A percentile compares a stretch with the other conserved stretches of the same genome.
Conservation (phyloP, 1,140 invertebrate genomes). For the Bombus sibiricus region DNA sequence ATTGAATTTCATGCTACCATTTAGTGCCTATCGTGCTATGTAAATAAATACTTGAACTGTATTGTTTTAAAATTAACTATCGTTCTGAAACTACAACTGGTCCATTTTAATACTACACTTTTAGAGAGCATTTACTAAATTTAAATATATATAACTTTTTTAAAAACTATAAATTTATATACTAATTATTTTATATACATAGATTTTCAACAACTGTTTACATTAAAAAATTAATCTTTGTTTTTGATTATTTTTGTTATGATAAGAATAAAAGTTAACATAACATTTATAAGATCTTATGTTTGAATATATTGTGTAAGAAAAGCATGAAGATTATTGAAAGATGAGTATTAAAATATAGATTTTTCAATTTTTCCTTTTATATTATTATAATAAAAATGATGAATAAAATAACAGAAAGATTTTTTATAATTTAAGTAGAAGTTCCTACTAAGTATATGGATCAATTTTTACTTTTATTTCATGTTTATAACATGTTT, state of each 20-base stretch:
- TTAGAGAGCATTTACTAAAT: conserved; percentile 20
- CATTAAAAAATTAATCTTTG: not conserved
- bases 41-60: conserved; percentile 2
- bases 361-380: too few species aligned
- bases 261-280: not conserved
- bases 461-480: conserved; percentile 30
- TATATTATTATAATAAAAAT: conserved; percentile 9
- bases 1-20: not conserved
- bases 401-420: not conserved
- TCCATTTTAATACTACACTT: conserved; percentile 49
- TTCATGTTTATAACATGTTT: conserved; percentile 17
- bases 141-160: not conserved
- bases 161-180: not conserved
- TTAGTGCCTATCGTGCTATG: conserved; percentile 37
- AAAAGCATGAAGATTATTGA: not conserved
- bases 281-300: not conserved
- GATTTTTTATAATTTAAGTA: not conserved
- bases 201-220: not conserved
- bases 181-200: not conserved
- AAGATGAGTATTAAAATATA: not conserved
- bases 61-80: conserved; percentile 26
- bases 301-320: not conserved
- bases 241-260: not conserved
- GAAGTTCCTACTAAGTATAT: conserved; percentile 8
- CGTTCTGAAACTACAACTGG: conserved; percentile 33